Evolutionary conservation across 2,113 vertebrate genomes (phyloP).

Genomic region (Hassar affinis): DNA sequence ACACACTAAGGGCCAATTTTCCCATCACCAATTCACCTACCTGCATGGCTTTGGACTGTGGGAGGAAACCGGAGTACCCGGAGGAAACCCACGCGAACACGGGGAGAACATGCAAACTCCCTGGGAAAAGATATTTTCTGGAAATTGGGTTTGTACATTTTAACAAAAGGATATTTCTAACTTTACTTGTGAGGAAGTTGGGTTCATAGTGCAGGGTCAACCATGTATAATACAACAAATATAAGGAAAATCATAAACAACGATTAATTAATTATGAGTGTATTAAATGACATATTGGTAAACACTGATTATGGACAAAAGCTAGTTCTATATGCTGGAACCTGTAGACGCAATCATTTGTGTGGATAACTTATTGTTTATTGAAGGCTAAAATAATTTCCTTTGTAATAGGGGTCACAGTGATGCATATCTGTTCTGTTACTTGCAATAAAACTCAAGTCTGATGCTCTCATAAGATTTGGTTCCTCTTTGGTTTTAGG

Average conservation of each 20-base stretch:
- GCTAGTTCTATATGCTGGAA: background rate
- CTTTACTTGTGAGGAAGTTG: background rate
- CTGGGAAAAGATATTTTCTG: too few relatives aligned
- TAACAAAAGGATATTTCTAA: background rate
- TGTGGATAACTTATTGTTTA: background rate
- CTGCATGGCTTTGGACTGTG: too few relatives aligned
- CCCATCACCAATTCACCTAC: too few relatives aligned
- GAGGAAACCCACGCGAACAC: too few relatives aligned
- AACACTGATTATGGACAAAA: background rate
- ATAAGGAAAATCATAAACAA: background rate
- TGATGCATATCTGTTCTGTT: background rate
- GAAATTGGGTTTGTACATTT: background rate
- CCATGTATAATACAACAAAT: background rate
- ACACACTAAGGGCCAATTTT: too few relatives aligned
- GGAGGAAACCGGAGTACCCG: too few relatives aligned
- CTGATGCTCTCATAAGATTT: background rate
- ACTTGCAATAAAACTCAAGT: background rate
- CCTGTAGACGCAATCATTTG: background rate
- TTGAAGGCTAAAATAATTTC: background rate
- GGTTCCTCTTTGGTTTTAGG: conserved; percentile 65
- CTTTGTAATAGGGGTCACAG: background rate
- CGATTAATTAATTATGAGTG: background rate
- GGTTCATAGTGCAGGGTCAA: background rate
- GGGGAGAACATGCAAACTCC: too few relatives aligned
- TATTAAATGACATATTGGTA: too few relatives aligned